These are phyloP conservation scores for Drosophila teissieri DNA, from an alignment of 1,140 invertebrate genomes.

Conservation along the genomic window DNA sequence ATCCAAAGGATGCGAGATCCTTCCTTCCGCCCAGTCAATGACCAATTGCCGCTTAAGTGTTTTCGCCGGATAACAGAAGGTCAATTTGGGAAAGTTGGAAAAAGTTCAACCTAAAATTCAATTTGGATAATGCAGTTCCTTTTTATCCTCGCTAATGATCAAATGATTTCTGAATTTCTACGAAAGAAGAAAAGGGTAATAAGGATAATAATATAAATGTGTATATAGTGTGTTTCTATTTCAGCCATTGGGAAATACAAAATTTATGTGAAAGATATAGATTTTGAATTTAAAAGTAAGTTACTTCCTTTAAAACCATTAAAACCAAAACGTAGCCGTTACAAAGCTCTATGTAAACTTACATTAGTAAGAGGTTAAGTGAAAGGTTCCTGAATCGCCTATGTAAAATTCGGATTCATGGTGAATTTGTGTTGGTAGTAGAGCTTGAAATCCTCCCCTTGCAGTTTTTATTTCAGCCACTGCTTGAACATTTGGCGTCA, in stretches of 20 bases:
- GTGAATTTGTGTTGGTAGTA: slow-evolving; percentile 14
- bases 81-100: slow-evolving; percentile 15
- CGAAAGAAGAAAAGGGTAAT: too few relatives aligned
- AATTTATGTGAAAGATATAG: too few relatives aligned
- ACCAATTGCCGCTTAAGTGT: slow-evolving; percentile 35
- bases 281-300: too few relatives aligned
- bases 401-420: background rate
- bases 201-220: too few relatives aligned
- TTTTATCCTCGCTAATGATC: background rate
- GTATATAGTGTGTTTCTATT: too few relatives aligned
- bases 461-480: background rate
- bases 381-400: too few relatives aligned
- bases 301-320: too few relatives aligned
- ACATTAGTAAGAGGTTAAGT: too few relatives aligned
- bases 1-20: background rate
- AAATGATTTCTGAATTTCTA: background rate
- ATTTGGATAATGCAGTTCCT: slow-evolving; percentile 1
- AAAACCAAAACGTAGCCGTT: too few relatives aligned
- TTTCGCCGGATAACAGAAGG: slow-evolving; percentile 23
- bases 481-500: background rate
- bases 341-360: too few relatives aligned
- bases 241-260: too few relatives aligned
- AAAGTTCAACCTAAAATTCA: slow-evolving; percentile 25
- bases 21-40: slow-evolving; percentile 21
- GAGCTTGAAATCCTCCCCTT: background rate